Percentiles rank a stretch among this genome's conserved stretches.
phyloP scores from a whole-genome alignment of 2,113 vertebrate species.

The Hypanus sabinus region DNA sequence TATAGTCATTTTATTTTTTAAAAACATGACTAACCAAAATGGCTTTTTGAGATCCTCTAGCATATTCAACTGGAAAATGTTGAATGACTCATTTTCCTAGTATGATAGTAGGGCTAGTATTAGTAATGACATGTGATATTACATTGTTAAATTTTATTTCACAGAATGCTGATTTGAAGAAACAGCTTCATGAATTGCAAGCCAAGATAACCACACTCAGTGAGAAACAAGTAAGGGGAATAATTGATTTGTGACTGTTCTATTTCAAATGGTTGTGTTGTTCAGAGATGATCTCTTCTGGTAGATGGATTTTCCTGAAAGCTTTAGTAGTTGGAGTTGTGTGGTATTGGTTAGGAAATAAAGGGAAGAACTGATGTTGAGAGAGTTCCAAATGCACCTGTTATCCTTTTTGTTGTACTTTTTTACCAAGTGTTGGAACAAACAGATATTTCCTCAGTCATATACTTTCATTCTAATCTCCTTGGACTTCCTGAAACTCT shows the following conservation, averaged over 20 bases:
- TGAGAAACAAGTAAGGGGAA: constrained; percentile 85
- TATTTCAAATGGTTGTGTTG: constrained; percentile 27
- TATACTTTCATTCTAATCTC: neutral
- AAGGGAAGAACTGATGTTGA: neutral
- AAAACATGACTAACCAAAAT: neutral
- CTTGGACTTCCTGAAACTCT: neutral
- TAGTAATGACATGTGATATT: neutral
- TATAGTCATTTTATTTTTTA: neutral
- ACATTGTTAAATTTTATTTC: constrained; percentile 63
- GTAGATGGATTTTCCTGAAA: constrained; percentile 11
- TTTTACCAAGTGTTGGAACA: neutral
- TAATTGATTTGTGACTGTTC: constrained; percentile 10
- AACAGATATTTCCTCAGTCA: neutral
- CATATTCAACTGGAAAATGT: neutral
- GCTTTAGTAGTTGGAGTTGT: neutral
- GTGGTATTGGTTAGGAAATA: neutral
- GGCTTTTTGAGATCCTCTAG: neutral
- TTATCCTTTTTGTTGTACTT: neutral
- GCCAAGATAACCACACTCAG: constrained; percentile 98
- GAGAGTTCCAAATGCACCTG: neutral
- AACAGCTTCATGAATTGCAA: constrained; percentile 97
- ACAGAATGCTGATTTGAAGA: constrained; percentile 97
- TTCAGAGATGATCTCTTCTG: constrained; percentile 26
- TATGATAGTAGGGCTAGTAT: neutral
- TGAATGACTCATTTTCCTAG: constrained; percentile 29